Evolutionary conservation across 2,797 vertebrate species (phyloP).

Genomic region (Spea hammondii): DNA sequence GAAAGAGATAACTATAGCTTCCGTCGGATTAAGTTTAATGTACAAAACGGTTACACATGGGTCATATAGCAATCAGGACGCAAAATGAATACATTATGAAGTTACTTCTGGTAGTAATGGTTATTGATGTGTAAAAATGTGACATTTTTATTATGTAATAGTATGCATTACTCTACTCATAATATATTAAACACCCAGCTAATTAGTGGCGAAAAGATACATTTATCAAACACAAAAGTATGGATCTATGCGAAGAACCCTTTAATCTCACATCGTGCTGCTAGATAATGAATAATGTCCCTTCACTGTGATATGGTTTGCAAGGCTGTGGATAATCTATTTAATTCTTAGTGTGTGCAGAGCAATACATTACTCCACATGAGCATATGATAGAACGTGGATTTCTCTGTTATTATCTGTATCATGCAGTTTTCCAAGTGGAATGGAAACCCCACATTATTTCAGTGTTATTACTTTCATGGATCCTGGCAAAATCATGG

Average conservation of each 20-base stretch:
- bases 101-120: too few species aligned
- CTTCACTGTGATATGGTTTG: neutral
- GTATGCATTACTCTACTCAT: neutral
- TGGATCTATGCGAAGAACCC: neutral
- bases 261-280: neutral
- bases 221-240: slow-evolving; percentile 32
- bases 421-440: too few species aligned
- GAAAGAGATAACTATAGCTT: too few species aligned
- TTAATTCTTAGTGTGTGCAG: neutral
- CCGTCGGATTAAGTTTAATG: too few species aligned
- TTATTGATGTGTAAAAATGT: too few species aligned
- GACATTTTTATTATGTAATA: neutral
- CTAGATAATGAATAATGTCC: slow-evolving; percentile 6
- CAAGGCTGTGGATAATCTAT: neutral
- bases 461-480: too few species aligned
- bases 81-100: too few species aligned
- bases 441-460: too few species aligned
- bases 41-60: too few species aligned
- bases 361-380: neutral
- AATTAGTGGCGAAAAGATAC: neutral
- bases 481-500: too few species aligned
- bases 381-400: neutral
- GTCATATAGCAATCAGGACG: too few species aligned
- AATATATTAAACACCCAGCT: neutral
- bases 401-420: neutral